phyloP scores from a whole-genome alignment of 2,113 vertebrate species.

The Pipa parva region DNA sequence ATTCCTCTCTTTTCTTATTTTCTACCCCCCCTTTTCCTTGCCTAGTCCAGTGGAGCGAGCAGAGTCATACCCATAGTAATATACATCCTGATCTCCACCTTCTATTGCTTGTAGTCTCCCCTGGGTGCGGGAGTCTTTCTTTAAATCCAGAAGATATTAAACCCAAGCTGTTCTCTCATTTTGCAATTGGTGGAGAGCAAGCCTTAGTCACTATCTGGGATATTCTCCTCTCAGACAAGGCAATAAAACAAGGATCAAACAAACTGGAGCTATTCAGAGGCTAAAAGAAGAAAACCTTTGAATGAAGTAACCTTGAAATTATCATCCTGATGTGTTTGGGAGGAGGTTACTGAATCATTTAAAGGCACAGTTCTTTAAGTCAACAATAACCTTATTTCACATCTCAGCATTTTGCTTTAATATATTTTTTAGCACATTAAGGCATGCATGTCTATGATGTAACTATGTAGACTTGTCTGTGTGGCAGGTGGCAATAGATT shows the following conservation, averaged over 20 bases:
- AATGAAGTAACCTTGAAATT: constrained; percentile 39
- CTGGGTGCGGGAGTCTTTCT: constrained; percentile 29
- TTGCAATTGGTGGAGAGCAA: constrained; percentile 36
- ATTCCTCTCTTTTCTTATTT: no score
- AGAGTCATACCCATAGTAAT: constrained; percentile 20
- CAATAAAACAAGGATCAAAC: constrained; percentile 44
- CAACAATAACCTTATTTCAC: neutral
- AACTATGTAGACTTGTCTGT: no score
- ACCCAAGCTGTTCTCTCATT: constrained; percentile 39
- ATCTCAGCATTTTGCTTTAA: no score
- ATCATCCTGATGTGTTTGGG: neutral
- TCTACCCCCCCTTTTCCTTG: no score
- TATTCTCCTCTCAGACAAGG: constrained; percentile 41
- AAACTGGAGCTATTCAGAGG: constrained; percentile 42
- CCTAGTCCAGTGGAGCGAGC: no score
- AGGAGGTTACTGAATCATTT: neutral
- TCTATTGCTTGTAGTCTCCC: constrained; percentile 29
- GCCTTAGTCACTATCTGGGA: constrained; percentile 26
- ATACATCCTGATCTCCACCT: constrained; percentile 32
- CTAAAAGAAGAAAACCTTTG: constrained; percentile 39
- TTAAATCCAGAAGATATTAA: constrained; percentile 41
- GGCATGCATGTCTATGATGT: no score
- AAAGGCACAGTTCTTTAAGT: neutral
- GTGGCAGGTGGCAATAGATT: no score
- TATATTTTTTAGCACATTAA: no score